Evolutionary conservation across 2,113 vertebrate genomes (phyloP).

Genomic region (Urocolius indicus): DNA sequence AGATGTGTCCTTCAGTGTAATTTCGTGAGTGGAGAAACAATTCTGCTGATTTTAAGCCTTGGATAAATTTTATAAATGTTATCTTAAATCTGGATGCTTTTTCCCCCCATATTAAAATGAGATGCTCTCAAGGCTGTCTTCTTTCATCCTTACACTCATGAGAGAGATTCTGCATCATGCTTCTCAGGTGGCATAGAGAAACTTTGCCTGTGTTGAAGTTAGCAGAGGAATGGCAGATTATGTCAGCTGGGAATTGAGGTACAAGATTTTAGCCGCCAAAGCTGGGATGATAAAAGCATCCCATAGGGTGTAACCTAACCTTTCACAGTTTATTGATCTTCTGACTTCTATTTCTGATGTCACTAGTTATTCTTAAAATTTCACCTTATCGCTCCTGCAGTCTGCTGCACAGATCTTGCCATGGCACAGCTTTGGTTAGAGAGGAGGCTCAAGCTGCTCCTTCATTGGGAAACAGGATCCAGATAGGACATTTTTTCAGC

Average conservation of each 20-base stretch:
- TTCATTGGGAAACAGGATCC: not conserved
- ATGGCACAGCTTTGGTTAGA: not conserved
- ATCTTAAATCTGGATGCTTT: not conserved
- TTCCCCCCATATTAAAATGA: not conserved
- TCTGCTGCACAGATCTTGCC: fast-evolving
- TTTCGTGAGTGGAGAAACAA: not conserved
- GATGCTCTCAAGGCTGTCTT: not conserved
- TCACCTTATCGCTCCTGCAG: not conserved
- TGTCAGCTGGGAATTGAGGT: not conserved
- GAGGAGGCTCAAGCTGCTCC: fast-evolving
- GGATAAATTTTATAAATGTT: not conserved
- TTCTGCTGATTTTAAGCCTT: not conserved
- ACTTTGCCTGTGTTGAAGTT: not conserved
- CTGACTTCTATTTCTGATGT: not conserved
- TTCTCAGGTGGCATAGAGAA: constrained; percentile 15
- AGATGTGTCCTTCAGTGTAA: not conserved
- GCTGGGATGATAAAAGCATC: constrained; percentile 24
- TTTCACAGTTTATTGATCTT: constrained; percentile 36
- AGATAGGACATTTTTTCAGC: not conserved
- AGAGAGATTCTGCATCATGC: not conserved
- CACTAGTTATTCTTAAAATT: constrained; percentile 18
- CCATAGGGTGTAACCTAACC: not conserved
- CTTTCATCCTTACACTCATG: not conserved
- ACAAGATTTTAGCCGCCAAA: constrained; percentile 3
- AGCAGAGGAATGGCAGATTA: constrained; percentile 1